Percentiles rank a stretch among this genome's conserved stretches.
Evolutionary conservation across 2,888 invertebrate species (phyloP).

Genomic region (Osmoderma eremita): DNA sequence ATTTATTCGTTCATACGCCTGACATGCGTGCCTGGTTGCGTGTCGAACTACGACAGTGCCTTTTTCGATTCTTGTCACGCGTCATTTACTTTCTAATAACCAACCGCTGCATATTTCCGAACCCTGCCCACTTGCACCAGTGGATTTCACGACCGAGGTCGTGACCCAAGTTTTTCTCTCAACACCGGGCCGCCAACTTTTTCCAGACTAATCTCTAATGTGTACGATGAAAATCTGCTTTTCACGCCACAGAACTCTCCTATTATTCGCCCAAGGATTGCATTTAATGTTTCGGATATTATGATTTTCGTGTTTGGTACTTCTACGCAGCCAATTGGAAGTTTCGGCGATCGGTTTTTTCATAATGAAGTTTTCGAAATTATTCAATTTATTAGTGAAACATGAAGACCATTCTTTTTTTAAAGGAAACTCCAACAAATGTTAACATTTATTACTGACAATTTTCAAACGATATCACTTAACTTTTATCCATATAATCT

Average conservation of each 20-base stretch:
- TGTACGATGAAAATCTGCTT: constrained; percentile 15
- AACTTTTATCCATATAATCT: no score
- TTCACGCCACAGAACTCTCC: neutral
- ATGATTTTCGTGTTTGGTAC: no score
- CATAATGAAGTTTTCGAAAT: no score
- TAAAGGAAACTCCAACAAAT: no score
- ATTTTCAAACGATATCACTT: no score
- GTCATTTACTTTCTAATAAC: constrained; percentile 55
- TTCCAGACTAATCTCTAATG: constrained; percentile 15
- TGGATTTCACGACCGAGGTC: constrained; percentile 59
- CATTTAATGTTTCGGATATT: no score
- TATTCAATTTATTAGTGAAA: no score
- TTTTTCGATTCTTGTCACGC: constrained; percentile 53
- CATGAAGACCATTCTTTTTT: no score
- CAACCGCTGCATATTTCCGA: constrained; percentile 52
- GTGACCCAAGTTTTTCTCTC: constrained; percentile 53
- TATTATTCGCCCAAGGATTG: no score
- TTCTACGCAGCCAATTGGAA: no score
- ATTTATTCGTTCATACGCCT: constrained; percentile 5
- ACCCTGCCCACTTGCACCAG: constrained; percentile 54
- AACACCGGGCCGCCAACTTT: neutral
- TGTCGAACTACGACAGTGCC: constrained; percentile 6
- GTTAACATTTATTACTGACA: no score
- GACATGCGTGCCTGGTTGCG: constrained; percentile 14
- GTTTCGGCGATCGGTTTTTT: no score